Evolutionary conservation across 2,113 vertebrate species (phyloP).

Genomic region (Alligator sinensis): DNA sequence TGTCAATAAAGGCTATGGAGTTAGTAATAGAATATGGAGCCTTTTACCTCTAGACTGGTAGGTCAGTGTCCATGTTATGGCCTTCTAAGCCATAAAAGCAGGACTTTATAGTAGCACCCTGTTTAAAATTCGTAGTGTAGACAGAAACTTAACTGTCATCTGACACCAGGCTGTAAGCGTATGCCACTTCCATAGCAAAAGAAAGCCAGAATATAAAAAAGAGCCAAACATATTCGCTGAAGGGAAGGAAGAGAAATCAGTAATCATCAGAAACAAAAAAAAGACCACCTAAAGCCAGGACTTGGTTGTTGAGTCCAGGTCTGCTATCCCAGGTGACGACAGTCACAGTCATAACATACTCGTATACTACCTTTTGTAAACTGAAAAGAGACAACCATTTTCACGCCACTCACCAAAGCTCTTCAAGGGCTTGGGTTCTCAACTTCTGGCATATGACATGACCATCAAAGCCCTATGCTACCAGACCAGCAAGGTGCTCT

Average conservation of each 20-base stretch:
- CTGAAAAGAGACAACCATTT: neutral
- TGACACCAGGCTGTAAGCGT: neutral
- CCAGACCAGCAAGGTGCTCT: fast-evolving
- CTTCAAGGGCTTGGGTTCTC: neutral
- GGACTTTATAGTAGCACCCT: neutral
- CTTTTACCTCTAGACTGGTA: neutral
- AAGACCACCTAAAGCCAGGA: neutral
- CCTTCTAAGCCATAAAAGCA: neutral
- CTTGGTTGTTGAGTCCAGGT: neutral
- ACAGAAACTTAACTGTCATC: neutral
- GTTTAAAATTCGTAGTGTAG: neutral
- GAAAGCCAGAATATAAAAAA: neutral
- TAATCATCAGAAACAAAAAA: neutral
- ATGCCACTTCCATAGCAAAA: neutral
- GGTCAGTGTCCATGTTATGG: neutral
- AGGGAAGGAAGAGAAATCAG: neutral
- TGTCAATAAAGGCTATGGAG: neutral
- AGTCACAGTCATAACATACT: neutral
- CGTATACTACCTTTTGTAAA: neutral
- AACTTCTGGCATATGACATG: neutral
- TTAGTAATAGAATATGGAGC: neutral
- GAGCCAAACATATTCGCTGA: neutral
- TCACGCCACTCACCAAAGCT: neutral
- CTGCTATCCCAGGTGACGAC: neutral
- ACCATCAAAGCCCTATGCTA: neutral